Evolutionary conservation across 2,888 invertebrate species (phyloP).

Genomic region (Zaprionus lineosus): DNA sequence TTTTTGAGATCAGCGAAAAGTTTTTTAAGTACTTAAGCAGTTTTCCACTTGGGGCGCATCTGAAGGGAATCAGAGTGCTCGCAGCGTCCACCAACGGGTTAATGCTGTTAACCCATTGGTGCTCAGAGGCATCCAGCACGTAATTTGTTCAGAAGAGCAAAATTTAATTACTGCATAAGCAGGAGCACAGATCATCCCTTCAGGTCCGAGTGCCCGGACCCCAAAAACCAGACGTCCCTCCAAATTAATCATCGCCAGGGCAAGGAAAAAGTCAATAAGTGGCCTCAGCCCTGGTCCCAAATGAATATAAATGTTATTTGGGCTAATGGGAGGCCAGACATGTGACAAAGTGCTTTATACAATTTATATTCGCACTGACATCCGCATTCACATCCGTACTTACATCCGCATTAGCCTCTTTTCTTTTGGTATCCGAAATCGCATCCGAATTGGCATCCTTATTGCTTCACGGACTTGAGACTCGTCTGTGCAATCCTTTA

Average conservation of each 20-base stretch:
- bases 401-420: background rate
- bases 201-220: background rate
- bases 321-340: conserved; percentile 5
- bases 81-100: conserved; percentile 47
- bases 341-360: conserved; percentile 15
- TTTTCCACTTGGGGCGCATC: conserved; percentile 12
- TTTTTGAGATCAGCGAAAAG: conserved; percentile 27
- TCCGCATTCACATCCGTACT: background rate
- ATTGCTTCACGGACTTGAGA: conserved; percentile 35
- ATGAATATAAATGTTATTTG: conserved; percentile 64
- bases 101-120: conserved; percentile 48
- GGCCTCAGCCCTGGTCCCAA: conserved; percentile 42
- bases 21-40: conserved; percentile 12
- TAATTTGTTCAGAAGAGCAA: conserved; percentile 19
- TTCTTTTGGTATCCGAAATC: no score
- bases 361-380: conserved; percentile 3
- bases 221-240: background rate
- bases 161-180: conserved; percentile 36
- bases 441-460: conserved; percentile 4
- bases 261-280: conserved; percentile 43
- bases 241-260: conserved; percentile 34
- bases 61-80: conserved; percentile 10
- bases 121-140: conserved; percentile 11
- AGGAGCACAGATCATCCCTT: background rate
- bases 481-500: conserved; percentile 13